Percentiles rank a stretch among this genome's conserved stretches.
These are phyloP conservation scores for Cataglyphis livida DNA, from an alignment of 2,888 invertebrate species.

Conservation along the genomic window DNA sequence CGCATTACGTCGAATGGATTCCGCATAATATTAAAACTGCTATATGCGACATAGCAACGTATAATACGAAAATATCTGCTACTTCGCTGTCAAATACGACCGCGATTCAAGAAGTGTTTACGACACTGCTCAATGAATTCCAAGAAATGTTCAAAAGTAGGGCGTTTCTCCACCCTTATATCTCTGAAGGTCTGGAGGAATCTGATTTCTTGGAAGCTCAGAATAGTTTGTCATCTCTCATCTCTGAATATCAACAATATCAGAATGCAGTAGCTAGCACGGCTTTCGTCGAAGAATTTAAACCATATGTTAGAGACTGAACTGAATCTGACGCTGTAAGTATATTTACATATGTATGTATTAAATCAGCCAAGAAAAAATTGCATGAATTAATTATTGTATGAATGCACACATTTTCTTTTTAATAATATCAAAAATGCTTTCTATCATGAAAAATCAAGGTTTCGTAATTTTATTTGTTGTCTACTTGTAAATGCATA, in stretches of 20 bases:
- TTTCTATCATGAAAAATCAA: background rate
- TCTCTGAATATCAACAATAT: slow-evolving; percentile 96
- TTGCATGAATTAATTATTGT: background rate
- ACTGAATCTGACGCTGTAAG: slow-evolving; percentile 53
- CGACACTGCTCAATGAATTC: slow-evolving; percentile 93
- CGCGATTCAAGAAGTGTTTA: slow-evolving; percentile 94
- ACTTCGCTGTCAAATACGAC: slow-evolving; percentile 95
- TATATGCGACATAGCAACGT: slow-evolving; percentile 92
- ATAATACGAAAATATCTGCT: slow-evolving; percentile 93
- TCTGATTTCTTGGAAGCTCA: slow-evolving; percentile 98
- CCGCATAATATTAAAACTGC: slow-evolving; percentile 93
- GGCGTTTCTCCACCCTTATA: slow-evolving; percentile 98
- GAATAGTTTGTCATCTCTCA: slow-evolving; percentile 95
- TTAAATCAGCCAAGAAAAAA: background rate
- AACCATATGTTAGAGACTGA: background rate
- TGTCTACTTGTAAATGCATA: background rate
- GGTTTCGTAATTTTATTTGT: background rate
- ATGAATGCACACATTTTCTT: background rate
- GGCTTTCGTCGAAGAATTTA: slow-evolving; percentile 26
- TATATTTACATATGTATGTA: background rate
- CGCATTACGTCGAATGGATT: slow-evolving; percentile 90
- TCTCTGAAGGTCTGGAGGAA: slow-evolving; percentile 98
- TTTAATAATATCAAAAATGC: background rate
- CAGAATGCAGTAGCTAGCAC: slow-evolving; percentile 91
- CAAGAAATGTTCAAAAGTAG: slow-evolving; percentile 96